Conservation (phyloP, 1,140 invertebrate genomes). For the Varroa destructor region DNA sequence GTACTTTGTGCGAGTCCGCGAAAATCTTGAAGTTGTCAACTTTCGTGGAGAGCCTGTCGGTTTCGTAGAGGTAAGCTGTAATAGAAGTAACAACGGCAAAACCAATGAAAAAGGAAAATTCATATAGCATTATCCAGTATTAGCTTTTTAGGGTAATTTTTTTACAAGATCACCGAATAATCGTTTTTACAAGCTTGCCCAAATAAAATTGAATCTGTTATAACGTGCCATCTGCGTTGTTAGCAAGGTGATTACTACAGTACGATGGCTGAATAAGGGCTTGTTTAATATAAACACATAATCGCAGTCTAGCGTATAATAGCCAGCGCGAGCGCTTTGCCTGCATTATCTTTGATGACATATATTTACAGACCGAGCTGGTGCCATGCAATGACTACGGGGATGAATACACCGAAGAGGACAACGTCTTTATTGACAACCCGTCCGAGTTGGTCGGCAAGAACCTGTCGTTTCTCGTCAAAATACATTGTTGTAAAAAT, state of each 20-base stretch:
- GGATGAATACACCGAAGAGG: conserved; percentile 43
- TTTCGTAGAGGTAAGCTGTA: conserved; percentile 44
- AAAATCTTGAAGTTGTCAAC: conserved; percentile 47
- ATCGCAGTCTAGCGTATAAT: no score
- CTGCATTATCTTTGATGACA: no score
- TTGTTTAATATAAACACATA: no score
- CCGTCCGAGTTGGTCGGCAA: conserved; percentile 44
- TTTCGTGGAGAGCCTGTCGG: conserved; percentile 47
- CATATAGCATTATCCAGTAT: conserved; percentile 35
- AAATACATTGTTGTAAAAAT: conserved; percentile 43
- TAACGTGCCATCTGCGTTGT: background rate
- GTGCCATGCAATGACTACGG: conserved; percentile 43
- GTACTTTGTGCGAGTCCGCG: conserved; percentile 47
- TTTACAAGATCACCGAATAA: background rate
- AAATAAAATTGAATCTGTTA: background rate
- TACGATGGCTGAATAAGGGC: no score
- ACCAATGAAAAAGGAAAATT: conserved; percentile 30
- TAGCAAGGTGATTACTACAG: no score
- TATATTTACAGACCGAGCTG: conserved; percentile 40
- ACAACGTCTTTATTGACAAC: conserved; percentile 45
- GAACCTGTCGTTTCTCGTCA: conserved; percentile 43
- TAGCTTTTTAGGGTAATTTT: conserved; percentile 21
- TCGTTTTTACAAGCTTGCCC: background rate
- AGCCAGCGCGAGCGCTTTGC: no score
- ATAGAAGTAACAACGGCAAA: conserved; percentile 35